A percentile compares a stretch with the other conserved stretches of the same genome.
These are phyloP conservation scores for Virgularia gustaviana DNA, from an alignment of 92 coral and sea anemone species.

Conservation along the genomic window DNA sequence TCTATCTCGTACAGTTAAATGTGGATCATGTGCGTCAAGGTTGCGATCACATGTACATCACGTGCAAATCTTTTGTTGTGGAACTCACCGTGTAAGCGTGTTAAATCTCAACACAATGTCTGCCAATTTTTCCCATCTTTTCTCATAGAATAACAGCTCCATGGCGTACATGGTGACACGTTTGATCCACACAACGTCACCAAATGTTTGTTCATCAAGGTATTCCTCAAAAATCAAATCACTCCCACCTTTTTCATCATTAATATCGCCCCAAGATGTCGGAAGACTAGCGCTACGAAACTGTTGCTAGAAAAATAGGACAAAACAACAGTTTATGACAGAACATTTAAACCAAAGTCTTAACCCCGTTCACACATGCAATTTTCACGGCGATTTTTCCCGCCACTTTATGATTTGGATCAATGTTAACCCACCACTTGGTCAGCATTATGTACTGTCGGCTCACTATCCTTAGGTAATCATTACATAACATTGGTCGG, in stretches of 20 bases:
- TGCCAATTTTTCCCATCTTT: slow-evolving; percentile 86
- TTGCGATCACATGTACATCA: too few species aligned
- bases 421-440: too few species aligned
- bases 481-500: too few species aligned
- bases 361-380: too few species aligned
- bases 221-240: slow-evolving; percentile 79
- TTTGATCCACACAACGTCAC: slow-evolving; percentile 88
- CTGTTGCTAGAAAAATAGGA: neutral
- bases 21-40: too few species aligned
- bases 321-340: neutral
- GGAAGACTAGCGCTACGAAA: neutral
- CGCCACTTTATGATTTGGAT: too few species aligned
- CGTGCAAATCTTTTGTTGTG: too few species aligned
- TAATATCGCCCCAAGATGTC: slow-evolving; percentile 67
- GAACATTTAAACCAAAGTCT: too few species aligned
- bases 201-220: slow-evolving; percentile 64
- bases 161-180: slow-evolving; percentile 64
- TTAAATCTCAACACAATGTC: slow-evolving; percentile 76
- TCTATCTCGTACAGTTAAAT: too few species aligned
- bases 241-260: slow-evolving; percentile 90
- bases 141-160: slow-evolving; percentile 80
- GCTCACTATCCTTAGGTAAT: too few species aligned
- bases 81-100: slow-evolving; percentile 72
- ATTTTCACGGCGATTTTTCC: too few species aligned
- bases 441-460: too few species aligned